Percentiles rank a stretch among this genome's conserved stretches.
phyloP scores from a whole-genome alignment of 2,888 invertebrate species.

The Tyria jacobaeae region DNA sequence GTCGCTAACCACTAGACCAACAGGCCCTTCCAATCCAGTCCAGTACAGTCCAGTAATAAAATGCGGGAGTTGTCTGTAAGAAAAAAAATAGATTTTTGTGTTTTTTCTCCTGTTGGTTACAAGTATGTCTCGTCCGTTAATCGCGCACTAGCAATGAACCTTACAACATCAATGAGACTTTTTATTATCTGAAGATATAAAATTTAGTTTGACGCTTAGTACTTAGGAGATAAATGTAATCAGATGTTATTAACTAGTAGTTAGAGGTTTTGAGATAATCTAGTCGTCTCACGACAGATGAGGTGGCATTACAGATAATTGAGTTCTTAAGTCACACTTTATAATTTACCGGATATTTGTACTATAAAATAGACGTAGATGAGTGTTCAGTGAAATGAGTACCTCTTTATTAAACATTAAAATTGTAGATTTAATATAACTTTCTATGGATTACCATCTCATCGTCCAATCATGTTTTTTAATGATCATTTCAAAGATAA shows the following conservation, averaged over 20 bases:
- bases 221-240: not conserved
- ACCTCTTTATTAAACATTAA: not conserved
- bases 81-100: too few species aligned
- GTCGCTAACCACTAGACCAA: too few species aligned
- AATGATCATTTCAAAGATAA: too few species aligned
- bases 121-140: too few species aligned
- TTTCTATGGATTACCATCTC: too few species aligned
- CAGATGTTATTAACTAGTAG: conserved; percentile 12
- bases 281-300: conserved; percentile 13
- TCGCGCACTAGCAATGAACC: too few species aligned
- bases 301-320: conserved; percentile 8
- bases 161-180: too few species aligned
- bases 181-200: not conserved
- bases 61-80: too few species aligned
- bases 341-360: not conserved
- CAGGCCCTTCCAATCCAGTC: too few species aligned
- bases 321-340: not conserved
- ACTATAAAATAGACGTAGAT: not conserved
- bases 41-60: too few species aligned
- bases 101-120: too few species aligned
- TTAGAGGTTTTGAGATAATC: conserved; percentile 17
- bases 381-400: not conserved
- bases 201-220: not conserved
- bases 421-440: not conserved
- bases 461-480: too few species aligned